These are phyloP conservation scores for Tetramorium parvispinum DNA, from an alignment of 1,140 invertebrate genomes.

Conservation along the genomic window DNA sequence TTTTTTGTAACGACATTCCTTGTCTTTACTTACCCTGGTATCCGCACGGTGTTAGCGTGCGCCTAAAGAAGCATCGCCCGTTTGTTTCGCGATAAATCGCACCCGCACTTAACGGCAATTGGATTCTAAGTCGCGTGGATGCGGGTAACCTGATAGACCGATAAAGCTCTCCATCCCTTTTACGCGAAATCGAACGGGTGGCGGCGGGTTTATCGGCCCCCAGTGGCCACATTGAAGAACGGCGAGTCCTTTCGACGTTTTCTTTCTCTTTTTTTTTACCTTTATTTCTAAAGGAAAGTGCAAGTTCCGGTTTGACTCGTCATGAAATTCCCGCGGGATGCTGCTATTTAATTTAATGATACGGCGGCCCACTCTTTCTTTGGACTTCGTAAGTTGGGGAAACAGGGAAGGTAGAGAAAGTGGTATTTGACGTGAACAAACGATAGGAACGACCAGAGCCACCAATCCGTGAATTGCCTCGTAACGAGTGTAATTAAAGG, in stretches of 20 bases:
- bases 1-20: slow-evolving; percentile 3
- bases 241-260: slow-evolving; percentile 24
- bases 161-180: slow-evolving; percentile 55
- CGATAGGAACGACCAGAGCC: not conserved
- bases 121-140: slow-evolving; percentile 58
- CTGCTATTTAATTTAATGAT: slow-evolving; percentile 57
- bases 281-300: slow-evolving; percentile 3
- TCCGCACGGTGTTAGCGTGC: slow-evolving; percentile 16
- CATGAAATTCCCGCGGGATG: slow-evolving; percentile 45
- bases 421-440: slow-evolving; percentile 37
- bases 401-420: not conserved
- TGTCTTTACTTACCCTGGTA: slow-evolving; percentile 7
- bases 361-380: slow-evolving; percentile 17
- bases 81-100: slow-evolving; percentile 59
- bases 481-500: slow-evolving; percentile 35
- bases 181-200: slow-evolving; percentile 60
- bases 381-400: not conserved
- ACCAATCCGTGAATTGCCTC: not conserved
- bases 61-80: slow-evolving; percentile 38
- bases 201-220: slow-evolving; percentile 58
- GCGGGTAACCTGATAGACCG: slow-evolving; percentile 57
- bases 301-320: slow-evolving; percentile 43
- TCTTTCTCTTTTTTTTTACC: slow-evolving; percentile 1
- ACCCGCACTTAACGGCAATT: slow-evolving; percentile 56
- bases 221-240: slow-evolving; percentile 40